Conservation (phyloP, 2,797 vertebrate species). For the Thunnus albacares region DNA sequence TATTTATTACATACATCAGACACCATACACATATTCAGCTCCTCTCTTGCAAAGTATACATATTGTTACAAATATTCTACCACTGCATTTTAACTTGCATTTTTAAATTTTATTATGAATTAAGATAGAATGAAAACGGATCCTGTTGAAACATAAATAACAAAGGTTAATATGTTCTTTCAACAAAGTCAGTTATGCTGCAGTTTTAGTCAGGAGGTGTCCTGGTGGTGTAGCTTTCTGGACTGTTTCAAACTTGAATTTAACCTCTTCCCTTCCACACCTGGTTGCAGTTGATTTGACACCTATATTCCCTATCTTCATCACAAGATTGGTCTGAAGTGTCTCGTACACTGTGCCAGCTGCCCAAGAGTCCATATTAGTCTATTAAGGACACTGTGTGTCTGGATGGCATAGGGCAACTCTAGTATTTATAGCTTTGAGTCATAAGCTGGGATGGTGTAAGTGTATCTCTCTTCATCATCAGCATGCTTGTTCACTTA, state of each 20-base stretch:
- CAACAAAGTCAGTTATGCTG: background rate
- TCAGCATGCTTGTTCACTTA: conserved; percentile 73
- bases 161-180: background rate
- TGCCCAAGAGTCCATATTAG: conserved; percentile 78
- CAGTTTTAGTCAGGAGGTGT: background rate
- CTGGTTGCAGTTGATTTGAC: conserved; percentile 55
- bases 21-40: background rate
- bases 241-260: conserved; percentile 8
- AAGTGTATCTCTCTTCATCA: conserved; percentile 69
- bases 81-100: background rate
- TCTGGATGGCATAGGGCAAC: conserved; percentile 64
- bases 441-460: conserved; percentile 76
- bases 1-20: background rate
- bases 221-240: background rate
- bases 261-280: conserved; percentile 40
- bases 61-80: background rate
- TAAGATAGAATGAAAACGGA: background rate
- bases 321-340: conserved; percentile 69
- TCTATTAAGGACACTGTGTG: conserved; percentile 75
- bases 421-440: conserved; percentile 83
- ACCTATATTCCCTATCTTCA: conserved; percentile 50
- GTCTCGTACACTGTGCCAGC: conserved; percentile 57
- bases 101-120: background rate
- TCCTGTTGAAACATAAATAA: background rate
- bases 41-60: background rate